Evolutionary conservation across 2,797 vertebrate genomes (phyloP).

Genomic region (Sebastolobus altivelis): DNA sequence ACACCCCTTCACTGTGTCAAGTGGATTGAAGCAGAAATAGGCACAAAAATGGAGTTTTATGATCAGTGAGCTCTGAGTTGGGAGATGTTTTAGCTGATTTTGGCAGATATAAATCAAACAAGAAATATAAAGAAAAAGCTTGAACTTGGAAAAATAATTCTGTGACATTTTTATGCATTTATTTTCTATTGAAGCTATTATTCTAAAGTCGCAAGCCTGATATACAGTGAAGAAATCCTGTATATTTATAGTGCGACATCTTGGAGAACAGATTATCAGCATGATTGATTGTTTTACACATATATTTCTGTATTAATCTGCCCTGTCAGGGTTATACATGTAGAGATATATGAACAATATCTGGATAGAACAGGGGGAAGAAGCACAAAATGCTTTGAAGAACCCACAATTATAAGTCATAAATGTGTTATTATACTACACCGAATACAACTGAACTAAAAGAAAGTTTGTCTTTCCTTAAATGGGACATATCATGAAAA

Average conservation of each 20-base stretch:
- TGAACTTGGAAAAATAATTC: slow-evolving; percentile 8
- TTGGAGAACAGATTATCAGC: slow-evolving; percentile 1
- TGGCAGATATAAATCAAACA: background rate
- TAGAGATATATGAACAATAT: background rate
- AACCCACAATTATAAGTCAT: background rate
- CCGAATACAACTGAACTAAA: background rate
- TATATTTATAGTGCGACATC: background rate
- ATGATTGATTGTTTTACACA: background rate
- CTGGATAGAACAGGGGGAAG: background rate
- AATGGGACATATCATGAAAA: background rate
- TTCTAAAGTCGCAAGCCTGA: background rate
- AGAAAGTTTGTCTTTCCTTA: background rate
- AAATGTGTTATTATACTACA: background rate
- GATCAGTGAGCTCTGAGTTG: background rate
- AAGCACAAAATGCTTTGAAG: background rate
- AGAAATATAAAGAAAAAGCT: background rate
- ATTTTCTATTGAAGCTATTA: background rate
- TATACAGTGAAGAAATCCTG: background rate
- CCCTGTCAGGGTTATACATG: slow-evolving; percentile 1
- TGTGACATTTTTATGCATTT: background rate
- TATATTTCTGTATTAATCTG: slow-evolving; percentile 2
- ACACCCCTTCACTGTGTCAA: slow-evolving; percentile 54
- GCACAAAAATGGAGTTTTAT: slow-evolving; percentile 32
- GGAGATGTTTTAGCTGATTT: background rate
- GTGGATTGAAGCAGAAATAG: slow-evolving; percentile 51